Base-by-base conservation (phyloP, 2,113 vertebrate genomes). In the Electrona antarctica region DNA sequence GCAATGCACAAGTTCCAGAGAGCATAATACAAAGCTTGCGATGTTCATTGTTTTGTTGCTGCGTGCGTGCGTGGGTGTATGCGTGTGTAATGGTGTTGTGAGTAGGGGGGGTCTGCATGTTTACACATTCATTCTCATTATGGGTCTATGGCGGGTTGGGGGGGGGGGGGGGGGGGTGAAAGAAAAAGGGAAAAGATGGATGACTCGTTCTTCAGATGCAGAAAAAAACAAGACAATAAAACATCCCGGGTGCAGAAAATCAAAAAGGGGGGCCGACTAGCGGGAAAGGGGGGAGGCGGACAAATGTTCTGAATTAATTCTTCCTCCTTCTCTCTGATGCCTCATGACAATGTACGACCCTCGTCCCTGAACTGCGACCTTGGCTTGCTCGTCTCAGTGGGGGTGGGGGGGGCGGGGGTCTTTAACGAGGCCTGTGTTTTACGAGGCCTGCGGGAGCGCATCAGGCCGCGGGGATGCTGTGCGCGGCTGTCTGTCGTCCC, bases 371-470 rank as follows among this genome's bases (percentile, higher is more conserved):
- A 72, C 82, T 80, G 73, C 82, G 82, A 83, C 85, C 80, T 73
- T 72, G 29, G 49, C 81, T 78, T 82, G 81, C 79, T 83, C 13
- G 49, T 80, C 79, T 80, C 84, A 75, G 80, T 62, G 75, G 84
- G 83, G 78, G 58, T 46, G 55, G 15, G 55, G 75, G 84, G 83
- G 78, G 58, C 47, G 55, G 55, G 33, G 33, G 33, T 70, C 87
- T 79, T 14, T 85, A 86, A 91, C 72, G 4, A 91, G 83, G 66
- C 80, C 74, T 68, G 76, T 86, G 80, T 87, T 88, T 90, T 87
- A 86, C 84, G 80, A 80, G 86, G 64, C 82, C 84, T 13, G 67
- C 72, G 81, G 77, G 80, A 85, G 70, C 60, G 12, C 81, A 71
- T 69, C 78, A 64, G 70, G 85, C 79, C 79, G 70, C 60, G 80